Conservation (phyloP, 2,113 vertebrate genomes). For the Myiopsitta monachus region DNA sequence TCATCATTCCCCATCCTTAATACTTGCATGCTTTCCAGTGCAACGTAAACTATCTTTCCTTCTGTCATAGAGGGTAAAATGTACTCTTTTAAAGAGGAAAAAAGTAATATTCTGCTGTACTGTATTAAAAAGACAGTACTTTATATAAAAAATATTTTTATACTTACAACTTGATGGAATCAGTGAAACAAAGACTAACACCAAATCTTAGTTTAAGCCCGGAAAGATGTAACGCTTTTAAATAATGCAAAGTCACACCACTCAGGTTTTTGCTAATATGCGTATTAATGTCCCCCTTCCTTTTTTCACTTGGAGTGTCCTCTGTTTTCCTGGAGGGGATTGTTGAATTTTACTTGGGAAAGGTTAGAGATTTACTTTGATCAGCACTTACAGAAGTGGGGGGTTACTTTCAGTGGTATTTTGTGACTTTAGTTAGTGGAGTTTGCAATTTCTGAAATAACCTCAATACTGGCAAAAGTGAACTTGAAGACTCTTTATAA, state of each 20-base stretch:
- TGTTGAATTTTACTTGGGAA: neutral
- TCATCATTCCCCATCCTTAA: slow-evolving; percentile 34
- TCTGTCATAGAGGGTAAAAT: neutral
- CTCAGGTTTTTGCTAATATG: neutral
- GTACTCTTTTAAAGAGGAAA: neutral
- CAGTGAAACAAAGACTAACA: neutral
- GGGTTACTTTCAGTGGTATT: neutral
- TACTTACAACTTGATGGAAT: neutral
- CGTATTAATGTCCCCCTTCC: neutral
- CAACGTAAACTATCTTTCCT: neutral
- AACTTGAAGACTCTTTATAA: neutral
- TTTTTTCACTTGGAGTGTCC: neutral
- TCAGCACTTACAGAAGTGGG: neutral
- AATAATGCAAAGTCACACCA: neutral
- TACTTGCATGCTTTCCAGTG: neutral
- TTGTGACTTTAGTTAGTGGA: neutral
- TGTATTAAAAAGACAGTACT: neutral
- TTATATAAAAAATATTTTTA: neutral
- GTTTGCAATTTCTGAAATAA: neutral
- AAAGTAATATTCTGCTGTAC: neutral
- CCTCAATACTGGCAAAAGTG: neutral
- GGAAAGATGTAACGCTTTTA: neutral
- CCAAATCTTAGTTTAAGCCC: neutral
- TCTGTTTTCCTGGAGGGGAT: neutral
- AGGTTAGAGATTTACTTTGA: neutral